phyloP scores from a whole-genome alignment of 2,113 vertebrate species.

The Stegastes partitus region DNA sequence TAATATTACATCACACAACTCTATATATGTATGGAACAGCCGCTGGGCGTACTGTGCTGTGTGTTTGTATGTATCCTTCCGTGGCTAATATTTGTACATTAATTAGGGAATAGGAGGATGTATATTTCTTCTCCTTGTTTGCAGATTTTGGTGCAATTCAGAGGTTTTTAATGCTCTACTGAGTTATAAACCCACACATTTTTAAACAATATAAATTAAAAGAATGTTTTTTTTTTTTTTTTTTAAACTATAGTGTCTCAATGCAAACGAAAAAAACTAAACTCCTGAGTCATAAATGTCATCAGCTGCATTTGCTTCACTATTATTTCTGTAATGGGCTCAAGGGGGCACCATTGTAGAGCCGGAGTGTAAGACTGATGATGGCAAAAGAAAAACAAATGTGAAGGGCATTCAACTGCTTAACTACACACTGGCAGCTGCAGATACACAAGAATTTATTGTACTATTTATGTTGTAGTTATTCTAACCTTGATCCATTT shows the following conservation, averaged over 20 bases:
- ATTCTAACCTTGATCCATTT: not conserved
- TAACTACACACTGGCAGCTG: not conserved
- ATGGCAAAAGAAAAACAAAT: not conserved
- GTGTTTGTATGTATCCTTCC: slow-evolving; percentile 6
- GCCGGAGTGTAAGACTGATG: slow-evolving; percentile 1
- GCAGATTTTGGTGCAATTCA: too few species aligned
- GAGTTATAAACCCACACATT: too few species aligned
- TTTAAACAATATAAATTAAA: too few species aligned
- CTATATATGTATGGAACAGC: slow-evolving; percentile 20
- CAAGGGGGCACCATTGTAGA: slow-evolving; percentile 71
- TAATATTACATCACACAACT: slow-evolving; percentile 47
- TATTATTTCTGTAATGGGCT: slow-evolving; percentile 52
- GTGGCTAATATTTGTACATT: slow-evolving; percentile 14
- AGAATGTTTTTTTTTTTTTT: not conserved
- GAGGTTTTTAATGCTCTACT: too few species aligned
- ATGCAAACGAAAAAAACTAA: not conserved
- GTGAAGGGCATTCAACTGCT: slow-evolving; percentile 1
- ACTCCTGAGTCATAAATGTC: not conserved
- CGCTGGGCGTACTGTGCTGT: not conserved
- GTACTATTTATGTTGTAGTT: not conserved
- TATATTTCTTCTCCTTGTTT: not conserved
- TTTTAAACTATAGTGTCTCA: not conserved
- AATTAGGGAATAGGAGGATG: not conserved
- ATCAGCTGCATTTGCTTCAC: not conserved
- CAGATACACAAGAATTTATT: not conserved